Conservation (phyloP, 30 jellyfish, hydroid and myxozoan species). For the Clytia hemisphaerica region DNA sequence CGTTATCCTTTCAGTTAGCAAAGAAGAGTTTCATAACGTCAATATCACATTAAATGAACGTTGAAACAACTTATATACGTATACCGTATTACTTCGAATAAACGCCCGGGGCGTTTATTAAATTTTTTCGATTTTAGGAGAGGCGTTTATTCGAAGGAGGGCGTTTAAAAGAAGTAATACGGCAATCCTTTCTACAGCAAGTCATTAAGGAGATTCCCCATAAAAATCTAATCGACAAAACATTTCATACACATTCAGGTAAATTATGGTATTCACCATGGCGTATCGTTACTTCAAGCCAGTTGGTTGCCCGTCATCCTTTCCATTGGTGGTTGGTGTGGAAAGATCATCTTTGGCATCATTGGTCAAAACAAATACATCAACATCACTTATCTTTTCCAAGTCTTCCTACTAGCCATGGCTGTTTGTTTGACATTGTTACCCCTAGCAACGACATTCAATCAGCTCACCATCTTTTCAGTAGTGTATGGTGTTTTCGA, state of each 20-base stretch:
- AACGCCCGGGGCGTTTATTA: no score
- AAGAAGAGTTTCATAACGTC: no score
- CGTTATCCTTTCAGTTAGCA: no score
- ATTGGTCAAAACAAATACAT: background rate
- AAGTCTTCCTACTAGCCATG: background rate
- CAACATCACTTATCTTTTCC: slow-evolving; percentile 23
- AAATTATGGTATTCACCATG: slow-evolving; percentile 7
- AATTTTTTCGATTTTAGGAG: no score
- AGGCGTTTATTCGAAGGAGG: no score
- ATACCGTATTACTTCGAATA: no score
- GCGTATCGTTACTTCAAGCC: slow-evolving; percentile 19
- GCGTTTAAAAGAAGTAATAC: no score
- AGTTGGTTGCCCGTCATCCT: slow-evolving; percentile 16
- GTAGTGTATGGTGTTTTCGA: slow-evolving; percentile 37
- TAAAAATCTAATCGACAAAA: no score
- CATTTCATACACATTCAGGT: slow-evolving; percentile 6
- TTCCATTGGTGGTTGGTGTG: slow-evolving; percentile 12
- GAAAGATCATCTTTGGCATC: slow-evolving; percentile 23
- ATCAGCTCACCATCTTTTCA: slow-evolving; percentile 1
- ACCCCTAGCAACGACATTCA: slow-evolving; percentile 21
- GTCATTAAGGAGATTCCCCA: no score
- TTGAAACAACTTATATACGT: no score
- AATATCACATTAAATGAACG: no score
- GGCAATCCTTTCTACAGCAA: no score
- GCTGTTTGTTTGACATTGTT: slow-evolving; percentile 31